phyloP scores from a whole-genome alignment of 2,113 vertebrate genomes.

The Electrona antarctica region DNA sequence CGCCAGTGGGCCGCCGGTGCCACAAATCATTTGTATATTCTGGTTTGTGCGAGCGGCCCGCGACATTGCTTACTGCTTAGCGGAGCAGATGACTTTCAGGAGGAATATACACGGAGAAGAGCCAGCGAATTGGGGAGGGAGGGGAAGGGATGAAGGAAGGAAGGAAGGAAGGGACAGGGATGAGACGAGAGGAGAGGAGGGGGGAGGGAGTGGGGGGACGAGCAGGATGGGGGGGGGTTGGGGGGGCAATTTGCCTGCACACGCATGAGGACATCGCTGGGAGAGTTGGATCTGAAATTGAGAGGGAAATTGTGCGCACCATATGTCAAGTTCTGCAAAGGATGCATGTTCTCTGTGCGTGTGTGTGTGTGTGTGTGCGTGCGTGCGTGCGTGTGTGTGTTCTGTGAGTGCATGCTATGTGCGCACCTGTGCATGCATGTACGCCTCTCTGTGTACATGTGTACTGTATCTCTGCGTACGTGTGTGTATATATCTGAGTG shows the following conservation, averaged over 20 bases:
- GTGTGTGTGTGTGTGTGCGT: constrained; percentile 31
- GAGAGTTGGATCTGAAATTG: constrained; percentile 77
- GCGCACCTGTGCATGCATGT: constrained; percentile 65
- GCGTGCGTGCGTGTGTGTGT: constrained; percentile 28
- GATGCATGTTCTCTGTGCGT: constrained; percentile 43
- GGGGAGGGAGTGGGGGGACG: constrained; percentile 1
- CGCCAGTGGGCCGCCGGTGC: constrained; percentile 76
- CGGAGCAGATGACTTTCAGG: constrained; percentile 81
- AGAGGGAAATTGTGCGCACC: constrained; percentile 74
- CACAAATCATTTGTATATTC: constrained; percentile 86
- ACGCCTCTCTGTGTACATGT: constrained; percentile 31
- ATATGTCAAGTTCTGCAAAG: constrained; percentile 78
- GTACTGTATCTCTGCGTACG: constrained; percentile 37
- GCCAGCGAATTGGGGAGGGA: constrained; percentile 60
- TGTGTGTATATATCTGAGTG: constrained; percentile 36
- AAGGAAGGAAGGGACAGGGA: constrained; percentile 51
- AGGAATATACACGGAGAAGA: too few relatives aligned
- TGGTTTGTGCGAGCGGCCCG: constrained; percentile 77
- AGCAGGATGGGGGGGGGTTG: constrained; percentile 10
- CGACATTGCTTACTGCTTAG: constrained; percentile 81
- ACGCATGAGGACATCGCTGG: constrained; percentile 67
- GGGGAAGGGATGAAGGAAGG: constrained; percentile 50
- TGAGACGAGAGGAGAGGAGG: constrained; percentile 42
- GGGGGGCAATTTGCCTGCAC: constrained; percentile 68
- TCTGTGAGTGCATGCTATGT: constrained; percentile 29